Evolutionary conservation across 2,113 vertebrate genomes (phyloP).

Genomic region (Psephotus haematonotus): DNA sequence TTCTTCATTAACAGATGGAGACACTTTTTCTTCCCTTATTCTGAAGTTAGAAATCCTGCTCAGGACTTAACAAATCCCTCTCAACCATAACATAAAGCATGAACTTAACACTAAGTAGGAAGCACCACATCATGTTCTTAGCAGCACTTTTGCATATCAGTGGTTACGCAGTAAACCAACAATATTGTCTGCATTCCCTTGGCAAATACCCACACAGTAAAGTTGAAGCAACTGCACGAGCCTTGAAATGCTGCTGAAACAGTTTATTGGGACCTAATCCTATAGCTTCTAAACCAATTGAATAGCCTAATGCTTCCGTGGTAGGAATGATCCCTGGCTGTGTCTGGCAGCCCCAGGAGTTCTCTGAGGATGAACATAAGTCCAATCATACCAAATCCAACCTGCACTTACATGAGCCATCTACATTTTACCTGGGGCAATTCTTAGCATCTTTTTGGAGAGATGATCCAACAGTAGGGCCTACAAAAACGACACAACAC

Average conservation of each 20-base stretch:
- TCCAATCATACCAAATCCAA: background rate
- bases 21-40: background rate
- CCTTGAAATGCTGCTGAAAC: background rate
- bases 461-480: background rate
- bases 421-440: background rate
- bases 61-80: background rate
- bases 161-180: background rate
- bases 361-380: background rate
- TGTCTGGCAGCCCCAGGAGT: background rate
- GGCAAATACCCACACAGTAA: background rate
- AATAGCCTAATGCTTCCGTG: background rate
- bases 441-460: conserved; percentile 16
- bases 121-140: background rate
- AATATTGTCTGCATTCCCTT: background rate
- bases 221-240: background rate
- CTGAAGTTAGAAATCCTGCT: background rate
- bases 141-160: background rate
- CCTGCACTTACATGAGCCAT: background rate
- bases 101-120: background rate
- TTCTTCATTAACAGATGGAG: background rate
- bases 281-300: background rate
- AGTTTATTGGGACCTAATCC: conserved; percentile 15
- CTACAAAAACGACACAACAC: background rate
- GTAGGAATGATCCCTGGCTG: background rate
- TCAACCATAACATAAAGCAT: background rate